Base-by-base conservation (phyloP, 2,797 vertebrate species). In the Amblyraja radiata region DNA sequence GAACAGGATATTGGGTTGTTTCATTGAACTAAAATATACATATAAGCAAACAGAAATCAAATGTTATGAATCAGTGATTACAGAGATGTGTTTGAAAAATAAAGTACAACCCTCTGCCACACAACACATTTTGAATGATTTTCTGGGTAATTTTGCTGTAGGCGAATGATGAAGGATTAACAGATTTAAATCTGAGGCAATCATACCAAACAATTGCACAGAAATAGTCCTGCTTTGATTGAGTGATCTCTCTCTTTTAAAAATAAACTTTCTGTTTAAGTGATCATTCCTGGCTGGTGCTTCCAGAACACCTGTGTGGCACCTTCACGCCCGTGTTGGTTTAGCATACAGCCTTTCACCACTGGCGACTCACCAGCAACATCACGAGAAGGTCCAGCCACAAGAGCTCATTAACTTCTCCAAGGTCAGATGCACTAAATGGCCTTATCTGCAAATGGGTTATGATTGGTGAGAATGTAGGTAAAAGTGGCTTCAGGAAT, bases 181-280 rank as follows among this genome's bases (percentile, higher is more conserved):
- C 84, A 88, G 63, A 36, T 88, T 68, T 68, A 18, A 61, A 65
- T 88, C n/a, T 61, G 28, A 86, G 58, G 83, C 61, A 63, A 6
- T n/a, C 61, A 63, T 86, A 63, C 28, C 28, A 63, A 86, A n/a
- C 61, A 88, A 65, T 88, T 65, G 61, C 84, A 88, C 84, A 88
- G 65, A 86, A 88, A 68, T 88, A 88, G 61, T 16, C 1, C 14
- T 68, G 84, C 61, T 21, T 68, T 88, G n/a, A 36, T 68, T 88
- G 63, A 32, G 84, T 32, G 84, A 65, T 25, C 58, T 84, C 46
- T 61, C 81, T 84, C 46, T 13, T 13, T 84, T 84, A 84, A 1
- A 61, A 54, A 84, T 84, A 58, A 25, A 21, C 54, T 83, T 86
- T 58, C 25, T 63, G 28, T 14, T 86, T 86, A 86, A 86, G 13